Evolutionary conservation across 1,140 invertebrate species (phyloP), one percentile per base, ranked within the genome.

Genomic region (Bombus cullumanus): DNA sequence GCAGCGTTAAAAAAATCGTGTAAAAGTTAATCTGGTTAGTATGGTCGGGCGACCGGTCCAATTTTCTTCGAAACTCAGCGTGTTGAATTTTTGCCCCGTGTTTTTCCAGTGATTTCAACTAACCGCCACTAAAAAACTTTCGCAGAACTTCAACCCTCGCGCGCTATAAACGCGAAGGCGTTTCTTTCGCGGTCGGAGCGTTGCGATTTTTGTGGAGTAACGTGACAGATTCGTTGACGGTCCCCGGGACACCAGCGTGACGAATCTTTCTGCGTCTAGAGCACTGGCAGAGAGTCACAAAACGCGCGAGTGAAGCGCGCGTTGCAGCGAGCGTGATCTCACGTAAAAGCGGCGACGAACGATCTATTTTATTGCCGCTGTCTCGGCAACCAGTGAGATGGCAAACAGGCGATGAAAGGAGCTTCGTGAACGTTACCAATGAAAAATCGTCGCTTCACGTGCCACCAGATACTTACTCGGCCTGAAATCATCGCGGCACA

Each of bases 371-470:
- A 89, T 89, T 76, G 83, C 37, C 84, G 76, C 43, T 74, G 87
- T 82, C 84, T 80, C 25, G 83, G 41, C 81, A 39, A 31, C 25
- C 74, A 34, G 80, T 68, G 39, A 41, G 15, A 72, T 39, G 85
- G 66, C 34, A 83, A 72, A 37, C 78, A 31, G 18, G 31, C 53
- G 79, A 75, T 71, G 82, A 88, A 87, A 80, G 64, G 37, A n/a
- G 47, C 62, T 31, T 57, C 41, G 59, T 64, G 25, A 76, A 68
- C 79, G 39, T 43, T 73, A 39, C 47, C 74, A 72, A 81, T 89
- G 87, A 89, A 81, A 75, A 75, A 89, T 89, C 74, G 88, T 83
- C 64, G 57, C 71, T 31, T 89, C 75, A 72, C 87, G 87, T 89
- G 83, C 83, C 37, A 28, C 64, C 34, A 43, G 83, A 86, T 66